Evolutionary conservation across 2,113 vertebrate species (phyloP).

Genomic region (Pteronura brasiliensis): DNA sequence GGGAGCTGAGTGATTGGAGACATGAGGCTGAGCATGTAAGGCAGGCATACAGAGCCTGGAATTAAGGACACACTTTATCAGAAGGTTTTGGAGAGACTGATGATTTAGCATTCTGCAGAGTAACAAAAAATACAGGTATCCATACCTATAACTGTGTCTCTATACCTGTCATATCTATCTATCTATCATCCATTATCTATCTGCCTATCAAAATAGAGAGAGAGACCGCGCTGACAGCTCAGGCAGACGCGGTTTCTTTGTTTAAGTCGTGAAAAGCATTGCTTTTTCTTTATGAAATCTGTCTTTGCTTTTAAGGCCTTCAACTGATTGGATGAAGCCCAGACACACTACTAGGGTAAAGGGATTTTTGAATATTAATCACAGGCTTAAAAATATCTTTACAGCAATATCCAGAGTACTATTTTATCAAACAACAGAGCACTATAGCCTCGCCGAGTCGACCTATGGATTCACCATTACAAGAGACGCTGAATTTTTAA

Average conservation of each 20-base stretch:
- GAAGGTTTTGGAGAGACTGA: neutral
- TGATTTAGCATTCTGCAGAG: neutral
- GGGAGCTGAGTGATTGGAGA: neutral
- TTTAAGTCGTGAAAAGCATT: neutral
- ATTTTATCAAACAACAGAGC: neutral
- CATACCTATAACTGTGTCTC: neutral
- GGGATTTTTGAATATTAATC: neutral
- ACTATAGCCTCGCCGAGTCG: neutral
- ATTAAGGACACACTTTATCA: neutral
- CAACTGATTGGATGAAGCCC: neutral
- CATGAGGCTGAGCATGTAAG: neutral
- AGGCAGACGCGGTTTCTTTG: neutral
- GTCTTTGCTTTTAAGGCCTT: neutral
- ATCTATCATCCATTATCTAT: neutral
- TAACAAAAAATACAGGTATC: neutral
- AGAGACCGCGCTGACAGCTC: neutral
- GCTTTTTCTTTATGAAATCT: neutral
- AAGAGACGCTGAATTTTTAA: neutral
- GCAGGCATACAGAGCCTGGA: neutral
- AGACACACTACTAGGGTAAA: neutral
- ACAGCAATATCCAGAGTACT: neutral
- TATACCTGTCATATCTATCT: neutral
- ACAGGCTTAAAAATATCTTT: neutral
- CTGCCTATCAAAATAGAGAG: neutral
- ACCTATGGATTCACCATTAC: neutral